These are phyloP conservation scores for Chrysemys picta DNA, from an alignment of 2,113 vertebrate species.

Conservation along the genomic window DNA sequence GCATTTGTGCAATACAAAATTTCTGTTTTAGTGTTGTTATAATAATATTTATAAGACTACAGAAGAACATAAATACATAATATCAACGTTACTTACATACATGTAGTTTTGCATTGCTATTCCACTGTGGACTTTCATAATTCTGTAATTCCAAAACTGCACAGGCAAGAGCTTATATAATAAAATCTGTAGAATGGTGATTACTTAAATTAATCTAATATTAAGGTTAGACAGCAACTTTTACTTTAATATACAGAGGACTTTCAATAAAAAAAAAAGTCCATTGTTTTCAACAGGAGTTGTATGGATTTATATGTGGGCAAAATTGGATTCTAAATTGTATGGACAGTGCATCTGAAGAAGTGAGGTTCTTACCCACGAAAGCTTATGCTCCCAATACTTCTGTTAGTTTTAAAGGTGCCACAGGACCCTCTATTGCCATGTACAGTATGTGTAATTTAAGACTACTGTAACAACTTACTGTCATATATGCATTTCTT, in stretches of 20 bases:
- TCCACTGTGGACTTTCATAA: not conserved
- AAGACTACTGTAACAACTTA: not conserved
- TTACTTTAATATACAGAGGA: not conserved
- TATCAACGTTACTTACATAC: not conserved
- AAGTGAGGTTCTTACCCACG: no score
- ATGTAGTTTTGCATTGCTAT: not conserved
- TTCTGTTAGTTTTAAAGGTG: no score
- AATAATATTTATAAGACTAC: not conserved
- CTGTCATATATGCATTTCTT: not conserved
- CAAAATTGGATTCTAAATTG: not conserved
- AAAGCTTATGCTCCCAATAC: no score
- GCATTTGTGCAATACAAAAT: not conserved
- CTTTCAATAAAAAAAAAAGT: not conserved
- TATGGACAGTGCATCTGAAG: not conserved
- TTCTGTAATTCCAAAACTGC: not conserved
- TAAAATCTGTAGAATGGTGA: not conserved
- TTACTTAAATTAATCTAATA: not conserved
- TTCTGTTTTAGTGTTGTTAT: not conserved
- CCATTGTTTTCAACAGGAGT: not conserved
- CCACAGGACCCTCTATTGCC: no score
- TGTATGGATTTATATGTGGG: no score
- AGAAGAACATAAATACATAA: not conserved
- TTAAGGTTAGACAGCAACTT: not conserved
- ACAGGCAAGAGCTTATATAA: not conserved
- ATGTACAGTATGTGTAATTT: not conserved